phyloP scores from a whole-genome alignment of 2,888 invertebrate genomes.

The Dione juno region DNA sequence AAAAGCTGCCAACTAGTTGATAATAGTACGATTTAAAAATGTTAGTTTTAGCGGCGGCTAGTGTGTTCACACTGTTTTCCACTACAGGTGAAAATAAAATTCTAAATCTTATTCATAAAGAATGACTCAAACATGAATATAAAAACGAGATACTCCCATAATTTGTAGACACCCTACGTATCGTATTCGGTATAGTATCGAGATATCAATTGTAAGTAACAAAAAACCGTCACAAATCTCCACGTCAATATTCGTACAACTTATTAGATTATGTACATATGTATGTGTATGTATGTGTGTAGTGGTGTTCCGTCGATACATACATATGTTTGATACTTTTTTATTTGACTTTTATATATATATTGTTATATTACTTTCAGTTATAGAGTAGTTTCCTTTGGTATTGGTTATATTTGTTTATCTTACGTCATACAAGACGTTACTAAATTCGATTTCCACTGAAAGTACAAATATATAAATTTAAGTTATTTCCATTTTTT shows the following conservation, averaged over 20 bases:
- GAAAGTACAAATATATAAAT: no score
- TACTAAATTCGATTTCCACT: no score
- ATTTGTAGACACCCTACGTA: conserved; percentile 23
- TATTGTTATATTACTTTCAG: background rate
- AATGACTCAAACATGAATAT: background rate
- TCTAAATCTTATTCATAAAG: no score
- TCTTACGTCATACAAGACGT: no score
- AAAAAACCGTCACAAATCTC: conserved; percentile 45
- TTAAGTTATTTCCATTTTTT: no score
- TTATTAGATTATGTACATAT: conserved; percentile 45
- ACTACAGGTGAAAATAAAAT: no score
- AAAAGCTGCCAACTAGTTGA: no score
- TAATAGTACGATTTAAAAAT: no score
- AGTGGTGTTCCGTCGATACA: conserved; percentile 33
- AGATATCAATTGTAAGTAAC: conserved; percentile 46
- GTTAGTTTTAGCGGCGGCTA: no score
- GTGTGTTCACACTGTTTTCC: no score
- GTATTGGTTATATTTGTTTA: no score
- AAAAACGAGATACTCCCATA: background rate
- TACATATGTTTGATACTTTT: background rate
- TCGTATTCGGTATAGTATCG: conserved; percentile 17
- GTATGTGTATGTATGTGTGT: background rate
- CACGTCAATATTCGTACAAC: conserved; percentile 45
- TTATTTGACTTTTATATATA: background rate
- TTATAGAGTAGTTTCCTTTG: no score